Conservation (phyloP, 2,113 vertebrate species). For the Calidris pygmaea region DNA sequence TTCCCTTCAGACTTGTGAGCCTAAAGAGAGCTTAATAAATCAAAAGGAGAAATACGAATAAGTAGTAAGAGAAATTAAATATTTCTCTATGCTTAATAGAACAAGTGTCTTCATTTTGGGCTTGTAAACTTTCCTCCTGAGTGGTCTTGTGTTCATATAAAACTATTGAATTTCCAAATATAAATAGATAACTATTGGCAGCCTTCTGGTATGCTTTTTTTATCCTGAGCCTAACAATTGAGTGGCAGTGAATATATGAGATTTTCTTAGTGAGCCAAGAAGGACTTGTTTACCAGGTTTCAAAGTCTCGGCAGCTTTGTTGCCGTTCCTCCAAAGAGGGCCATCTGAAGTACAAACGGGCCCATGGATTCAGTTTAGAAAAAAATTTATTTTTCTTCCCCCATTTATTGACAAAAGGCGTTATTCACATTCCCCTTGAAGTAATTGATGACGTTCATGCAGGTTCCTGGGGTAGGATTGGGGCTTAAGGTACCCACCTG, state of each 20-base stretch:
- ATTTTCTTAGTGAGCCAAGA: background rate
- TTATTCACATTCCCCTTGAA: background rate
- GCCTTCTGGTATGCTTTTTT: background rate
- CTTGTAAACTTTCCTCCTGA: background rate
- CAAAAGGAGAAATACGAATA: conserved; percentile 3
- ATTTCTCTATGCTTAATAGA: background rate
- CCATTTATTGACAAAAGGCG: background rate
- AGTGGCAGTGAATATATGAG: background rate
- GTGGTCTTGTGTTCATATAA: background rate
- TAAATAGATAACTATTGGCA: conserved; percentile 1
- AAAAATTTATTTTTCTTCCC: background rate
- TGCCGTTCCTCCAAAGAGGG: background rate
- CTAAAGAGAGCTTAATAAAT: background rate
- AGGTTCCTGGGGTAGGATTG: background rate
- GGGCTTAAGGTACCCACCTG: background rate
- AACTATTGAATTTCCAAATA: conserved; percentile 16
- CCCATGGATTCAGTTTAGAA: background rate
- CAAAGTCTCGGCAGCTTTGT: background rate
- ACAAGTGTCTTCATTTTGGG: background rate
- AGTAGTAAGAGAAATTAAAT: background rate
- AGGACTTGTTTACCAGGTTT: background rate
- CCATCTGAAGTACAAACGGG: background rate
- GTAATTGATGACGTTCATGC: background rate
- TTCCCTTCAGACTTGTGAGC: background rate
- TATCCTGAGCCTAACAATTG: background rate